Evolutionary conservation across 1,140 invertebrate species (phyloP), one percentile per base, ranked within the genome.

Genomic region (Hormaphis cornu): DNA sequence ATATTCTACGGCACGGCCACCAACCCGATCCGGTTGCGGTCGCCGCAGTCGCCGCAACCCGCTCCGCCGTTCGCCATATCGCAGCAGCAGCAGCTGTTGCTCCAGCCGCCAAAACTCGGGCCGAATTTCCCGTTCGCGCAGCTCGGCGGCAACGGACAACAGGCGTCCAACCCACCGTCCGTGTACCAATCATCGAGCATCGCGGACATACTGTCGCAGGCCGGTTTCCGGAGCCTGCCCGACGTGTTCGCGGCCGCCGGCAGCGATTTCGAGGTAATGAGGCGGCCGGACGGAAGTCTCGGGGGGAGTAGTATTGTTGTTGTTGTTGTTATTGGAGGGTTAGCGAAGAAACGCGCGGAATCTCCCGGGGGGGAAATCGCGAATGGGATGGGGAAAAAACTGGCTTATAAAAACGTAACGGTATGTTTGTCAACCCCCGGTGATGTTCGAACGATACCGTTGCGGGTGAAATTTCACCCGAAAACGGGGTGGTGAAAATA

Each of bases 1-100:
- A 91, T 95, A 75, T 90, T 95, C 76, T 95, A 95, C 75, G 93
- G 93, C 16, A 95, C 93, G 0, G 82, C 88, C 28, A 83, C 84
- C 2, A 88, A 93, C 76, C 91, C 91, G 0, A 85, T 91, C 72
- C 82, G 87, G 71, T 80, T 90, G n/a, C 78, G 82, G 28, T 75
- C 78, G 18, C 71, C 74, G 12, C 72, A 75, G 2, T 63, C 75
- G 14, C 26, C 37, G 22, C 50, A 40, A 56, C 70, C 52, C 22
- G 28, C 63, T 0, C 50, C 70, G 20, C 71, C 71, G 20, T 73
- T 74, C 59, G 66, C 72, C 40, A 72, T 74, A 53, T 71, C 70
- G 22, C 80, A 78, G 81, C 82, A 80, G 80, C 81, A 76, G 78
- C 77, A 74, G 76, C 79, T 37, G 6, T 24, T 37, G 5, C 30